A percentile compares a stretch with the other conserved stretches of the same genome.
These are phyloP conservation scores for Lycaena phlaeas DNA, from an alignment of 2,888 invertebrate genomes.

Conservation along the genomic window DNA sequence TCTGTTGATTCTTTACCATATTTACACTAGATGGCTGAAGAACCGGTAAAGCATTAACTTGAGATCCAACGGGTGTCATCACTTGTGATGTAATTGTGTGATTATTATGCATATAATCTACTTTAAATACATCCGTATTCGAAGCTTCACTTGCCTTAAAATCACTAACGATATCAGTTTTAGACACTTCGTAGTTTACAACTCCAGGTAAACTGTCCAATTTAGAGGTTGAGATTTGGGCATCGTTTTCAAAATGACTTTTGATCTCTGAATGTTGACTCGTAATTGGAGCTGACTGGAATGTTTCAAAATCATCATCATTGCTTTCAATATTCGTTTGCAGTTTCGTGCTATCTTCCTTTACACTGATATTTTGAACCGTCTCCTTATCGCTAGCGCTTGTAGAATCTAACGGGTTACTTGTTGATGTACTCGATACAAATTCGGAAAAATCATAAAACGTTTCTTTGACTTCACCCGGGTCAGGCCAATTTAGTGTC, in stretches of 20 bases:
- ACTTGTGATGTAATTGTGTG: neutral
- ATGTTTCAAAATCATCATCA: slow-evolving; percentile 64
- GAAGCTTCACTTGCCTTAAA: neutral
- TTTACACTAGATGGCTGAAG: neutral
- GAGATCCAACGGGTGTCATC: neutral
- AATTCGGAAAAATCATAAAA: slow-evolving; percentile 63
- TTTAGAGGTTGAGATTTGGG: too few relatives aligned
- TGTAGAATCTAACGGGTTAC: slow-evolving; percentile 24
- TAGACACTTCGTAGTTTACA: neutral
- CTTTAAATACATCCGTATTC: neutral
- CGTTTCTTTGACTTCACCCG: slow-evolving; percentile 59
- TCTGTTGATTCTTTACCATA: slow-evolving; percentile 32
- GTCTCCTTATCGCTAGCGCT: slow-evolving; percentile 7
- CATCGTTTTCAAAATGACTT: slow-evolving; percentile 4
- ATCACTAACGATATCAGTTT: neutral
- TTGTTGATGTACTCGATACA: slow-evolving; percentile 34
- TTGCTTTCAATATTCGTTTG: slow-evolving; percentile 10
- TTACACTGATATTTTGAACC: slow-evolving; percentile 9
- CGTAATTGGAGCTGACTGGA: slow-evolving; percentile 51
- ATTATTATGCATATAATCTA: neutral
- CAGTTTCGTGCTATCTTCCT: slow-evolving; percentile 2
- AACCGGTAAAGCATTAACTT: neutral
- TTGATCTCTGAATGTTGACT: slow-evolving; percentile 11
- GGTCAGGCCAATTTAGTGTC: slow-evolving; percentile 65
- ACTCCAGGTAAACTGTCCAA: neutral